Percentiles rank a stretch among this genome's conserved stretches.
Evolutionary conservation across 2,888 invertebrate genomes (phyloP).

Genomic region (Tiliacea citrago): DNA sequence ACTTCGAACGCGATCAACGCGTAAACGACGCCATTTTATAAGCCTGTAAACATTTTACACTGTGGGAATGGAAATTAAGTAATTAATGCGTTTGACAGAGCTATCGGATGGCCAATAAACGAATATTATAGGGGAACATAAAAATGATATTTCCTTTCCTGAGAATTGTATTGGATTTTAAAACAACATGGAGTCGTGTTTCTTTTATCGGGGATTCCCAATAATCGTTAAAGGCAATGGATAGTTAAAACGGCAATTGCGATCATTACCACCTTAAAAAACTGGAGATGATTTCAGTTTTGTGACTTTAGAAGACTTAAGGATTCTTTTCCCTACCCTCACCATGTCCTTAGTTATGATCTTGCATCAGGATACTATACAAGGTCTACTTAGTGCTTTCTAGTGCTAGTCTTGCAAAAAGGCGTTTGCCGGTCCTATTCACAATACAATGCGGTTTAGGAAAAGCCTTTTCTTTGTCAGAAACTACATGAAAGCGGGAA

Average conservation of each 20-base stretch:
- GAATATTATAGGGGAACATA: constrained; percentile 46
- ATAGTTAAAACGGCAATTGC: not conserved
- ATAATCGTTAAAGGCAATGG: constrained; percentile 12
- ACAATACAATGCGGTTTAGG: not conserved
- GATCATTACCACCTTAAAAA: not conserved
- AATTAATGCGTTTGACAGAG: constrained; percentile 57
- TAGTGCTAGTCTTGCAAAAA: not conserved
- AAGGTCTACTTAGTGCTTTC: too few relatives aligned
- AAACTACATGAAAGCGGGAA: not conserved
- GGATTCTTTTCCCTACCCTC: not conserved
- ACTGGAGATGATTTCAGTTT: not conserved
- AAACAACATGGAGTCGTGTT: constrained; percentile 35
- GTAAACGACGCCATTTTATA: constrained; percentile 55
- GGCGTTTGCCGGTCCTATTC: not conserved
- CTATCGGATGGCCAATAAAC: constrained; percentile 53
- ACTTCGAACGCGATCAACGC: constrained; percentile 45
- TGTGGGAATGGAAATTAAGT: constrained; percentile 59
- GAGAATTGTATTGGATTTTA: constrained; percentile 27
- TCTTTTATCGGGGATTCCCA: not conserved
- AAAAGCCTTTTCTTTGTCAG: not conserved
- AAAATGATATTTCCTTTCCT: constrained; percentile 41
- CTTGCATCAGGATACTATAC: not conserved
- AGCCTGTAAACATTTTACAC: constrained; percentile 56
- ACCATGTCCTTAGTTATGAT: not conserved
- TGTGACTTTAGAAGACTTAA: not conserved